A percentile compares a stretch with the other conserved stretches of the same genome.
Evolutionary conservation across 2,888 invertebrate genomes (phyloP).

Genomic region (Eilema depressum): DNA sequence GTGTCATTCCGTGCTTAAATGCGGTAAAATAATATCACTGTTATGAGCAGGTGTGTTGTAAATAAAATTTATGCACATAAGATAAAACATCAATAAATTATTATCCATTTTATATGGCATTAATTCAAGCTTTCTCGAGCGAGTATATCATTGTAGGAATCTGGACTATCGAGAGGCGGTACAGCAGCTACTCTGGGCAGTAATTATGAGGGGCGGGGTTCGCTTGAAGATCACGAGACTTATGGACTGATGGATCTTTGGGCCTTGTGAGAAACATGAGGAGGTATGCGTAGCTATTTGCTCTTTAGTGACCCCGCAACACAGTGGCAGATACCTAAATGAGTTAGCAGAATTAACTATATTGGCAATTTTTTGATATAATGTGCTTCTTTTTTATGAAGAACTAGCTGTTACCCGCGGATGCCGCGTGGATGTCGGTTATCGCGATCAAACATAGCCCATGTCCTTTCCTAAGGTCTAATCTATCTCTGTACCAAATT

Average conservation of each 20-base stretch:
- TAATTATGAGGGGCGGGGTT: slow-evolving; percentile 21
- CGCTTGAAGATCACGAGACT: not conserved
- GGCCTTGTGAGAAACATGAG: not conserved
- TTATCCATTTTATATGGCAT: not conserved
- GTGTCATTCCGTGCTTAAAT: too few species aligned
- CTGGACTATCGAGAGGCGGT: slow-evolving; percentile 11
- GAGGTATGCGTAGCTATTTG: not conserved
- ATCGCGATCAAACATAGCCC: too few species aligned
- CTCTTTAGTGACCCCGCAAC: not conserved
- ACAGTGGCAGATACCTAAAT: not conserved
- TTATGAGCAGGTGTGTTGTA: too few species aligned
- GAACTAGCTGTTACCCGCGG: too few species aligned
- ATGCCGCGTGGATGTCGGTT: too few species aligned
- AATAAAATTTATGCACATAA: not conserved
- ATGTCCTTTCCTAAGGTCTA: too few species aligned
- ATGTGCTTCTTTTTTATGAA: too few species aligned
- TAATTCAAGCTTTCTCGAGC: not conserved
- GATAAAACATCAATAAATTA: slow-evolving; percentile 6
- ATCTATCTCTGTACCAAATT: too few species aligned
- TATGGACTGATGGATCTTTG: slow-evolving; percentile 3
- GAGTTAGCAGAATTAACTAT: too few species aligned
- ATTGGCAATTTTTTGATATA: not conserved
- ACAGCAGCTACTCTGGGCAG: slow-evolving; percentile 12
- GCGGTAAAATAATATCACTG: too few species aligned
- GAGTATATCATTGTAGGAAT: slow-evolving; percentile 14